Percentiles rank a stretch among this genome's conserved stretches.
Evolutionary conservation across 2,888 invertebrate genomes (phyloP).

Genomic region (Agrilus biguttatus): DNA sequence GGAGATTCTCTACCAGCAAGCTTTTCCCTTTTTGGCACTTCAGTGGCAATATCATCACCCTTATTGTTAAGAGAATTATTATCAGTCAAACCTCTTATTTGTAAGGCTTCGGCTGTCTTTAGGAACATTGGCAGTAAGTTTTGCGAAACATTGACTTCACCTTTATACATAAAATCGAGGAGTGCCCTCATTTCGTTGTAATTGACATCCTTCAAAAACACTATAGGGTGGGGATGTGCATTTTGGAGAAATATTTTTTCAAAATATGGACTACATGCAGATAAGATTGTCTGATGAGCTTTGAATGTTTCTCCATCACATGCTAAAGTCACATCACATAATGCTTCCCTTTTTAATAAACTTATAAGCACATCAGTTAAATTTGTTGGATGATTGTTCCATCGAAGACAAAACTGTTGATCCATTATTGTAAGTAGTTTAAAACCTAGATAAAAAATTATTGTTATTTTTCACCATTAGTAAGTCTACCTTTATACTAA

Average conservation of each 20-base stretch:
- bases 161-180: conserved; percentile 88
- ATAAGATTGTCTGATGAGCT: conserved; percentile 87
- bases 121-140: conserved; percentile 81
- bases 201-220: conserved; percentile 85
- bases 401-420: conserved; percentile 86
- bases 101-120: conserved; percentile 82
- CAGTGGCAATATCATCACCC: conserved; percentile 14
- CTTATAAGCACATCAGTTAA: conserved; percentile 81
- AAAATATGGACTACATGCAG: conserved; percentile 89
- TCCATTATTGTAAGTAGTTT: conserved; percentile 19
- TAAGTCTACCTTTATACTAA: no score
- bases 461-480: no score
- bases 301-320: conserved; percentile 83
- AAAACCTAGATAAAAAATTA: conserved; percentile 1
- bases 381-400: conserved; percentile 89
- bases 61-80: conserved; percentile 50
- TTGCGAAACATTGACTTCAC: conserved; percentile 68
- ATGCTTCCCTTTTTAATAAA: conserved; percentile 72
- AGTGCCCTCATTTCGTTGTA: conserved; percentile 79
- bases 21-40: conserved; percentile 21
- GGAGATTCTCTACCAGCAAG: conserved; percentile 26
- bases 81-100: conserved; percentile 79
- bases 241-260: conserved; percentile 83
- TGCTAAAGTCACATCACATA: conserved; percentile 86
- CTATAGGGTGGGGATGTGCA: conserved; percentile 80